Evolutionary conservation across 2,113 vertebrate species (phyloP), one percentile per base, ranked within the genome.

Genomic region (Lophius piscatorius): DNA sequence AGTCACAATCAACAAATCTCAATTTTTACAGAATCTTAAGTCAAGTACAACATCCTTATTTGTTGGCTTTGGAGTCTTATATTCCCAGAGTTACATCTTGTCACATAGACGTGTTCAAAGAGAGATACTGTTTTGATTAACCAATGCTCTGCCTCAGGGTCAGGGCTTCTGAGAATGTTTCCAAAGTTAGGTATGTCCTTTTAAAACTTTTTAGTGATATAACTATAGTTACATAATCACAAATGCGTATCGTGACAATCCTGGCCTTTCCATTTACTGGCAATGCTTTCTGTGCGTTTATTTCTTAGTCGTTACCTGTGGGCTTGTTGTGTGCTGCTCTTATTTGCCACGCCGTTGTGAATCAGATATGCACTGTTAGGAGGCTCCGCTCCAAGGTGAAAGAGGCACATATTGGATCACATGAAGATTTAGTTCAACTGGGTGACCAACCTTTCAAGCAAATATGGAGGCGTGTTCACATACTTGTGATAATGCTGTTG

Each of bases 391-490:
- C 28, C 11, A 24, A 56, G 47, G 68, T 62, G 28, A 62, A 63
- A 48, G 31, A 70, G 33, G 44, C 56, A 49, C 70, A 75, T 44
- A 67, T 40, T 58, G 54, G 41, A 46, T 54, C 63, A 64, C 73
- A 74, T 64, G 58, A 68, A 65, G n/a, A n/a, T n/a, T 70, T 49
- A 70, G 56, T 74, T 74, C 73, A 59, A 31, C 63, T 51, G 42
- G 33, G 35, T 56, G 47, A 49, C 34, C 26, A 4, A 18, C 71
- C 81, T 74, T 56, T 59, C 10, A 26, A 55, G 55, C 26, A 42
- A 45, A 39, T 38, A 26, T 22, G 28, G 54, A 57, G 36, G 49
- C 50, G 34, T 55, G 65, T 67, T 63, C 18, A 60, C 45, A 9
- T 61, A 45, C 42, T 17, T 62, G 51, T 46, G 42, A 40, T 74